Conservation (phyloP, 1,140 invertebrate genomes). For the Chymomyza costata region DNA sequence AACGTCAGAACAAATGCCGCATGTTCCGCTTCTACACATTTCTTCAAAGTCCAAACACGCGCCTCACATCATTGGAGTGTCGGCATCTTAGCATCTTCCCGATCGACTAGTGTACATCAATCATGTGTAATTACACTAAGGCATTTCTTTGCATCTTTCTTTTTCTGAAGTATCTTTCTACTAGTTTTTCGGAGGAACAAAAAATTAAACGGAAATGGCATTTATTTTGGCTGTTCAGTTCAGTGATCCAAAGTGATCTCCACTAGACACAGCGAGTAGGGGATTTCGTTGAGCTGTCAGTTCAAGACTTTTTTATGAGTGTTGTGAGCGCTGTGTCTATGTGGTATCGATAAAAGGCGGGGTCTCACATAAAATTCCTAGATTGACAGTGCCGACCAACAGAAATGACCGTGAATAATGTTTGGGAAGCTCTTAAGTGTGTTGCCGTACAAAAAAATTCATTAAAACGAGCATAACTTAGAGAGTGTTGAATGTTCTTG, state of each 20-base stretch:
- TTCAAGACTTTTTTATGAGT: conserved; percentile 41
- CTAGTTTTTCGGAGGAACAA: conserved; percentile 8
- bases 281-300: conserved; percentile 12
- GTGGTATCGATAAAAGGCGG: no score
- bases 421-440: no score
- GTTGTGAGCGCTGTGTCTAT: conserved; percentile 16
- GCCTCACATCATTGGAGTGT: no score
- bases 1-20: conserved; percentile 53
- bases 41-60: no score
- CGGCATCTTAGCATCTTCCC: no score
- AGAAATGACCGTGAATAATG: no score
- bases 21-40: no score
- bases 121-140: conserved; percentile 62
- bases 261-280: conserved; percentile 16
- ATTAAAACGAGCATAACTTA: no score
- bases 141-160: conserved; percentile 24
- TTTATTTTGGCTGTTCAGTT: conserved; percentile 41
- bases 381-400: no score
- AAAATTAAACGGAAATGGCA: conserved; percentile 62
- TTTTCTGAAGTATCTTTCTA: conserved; percentile 4
- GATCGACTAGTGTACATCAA: conserved; percentile 51
- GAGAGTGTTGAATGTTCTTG: no score
- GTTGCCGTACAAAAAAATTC: no score
- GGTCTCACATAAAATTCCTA: no score
- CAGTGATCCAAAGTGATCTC: conserved; percentile 51